These are phyloP conservation scores for Drosophila murphyi DNA, from an alignment of 1,140 invertebrate species.

Conservation along the genomic window DNA sequence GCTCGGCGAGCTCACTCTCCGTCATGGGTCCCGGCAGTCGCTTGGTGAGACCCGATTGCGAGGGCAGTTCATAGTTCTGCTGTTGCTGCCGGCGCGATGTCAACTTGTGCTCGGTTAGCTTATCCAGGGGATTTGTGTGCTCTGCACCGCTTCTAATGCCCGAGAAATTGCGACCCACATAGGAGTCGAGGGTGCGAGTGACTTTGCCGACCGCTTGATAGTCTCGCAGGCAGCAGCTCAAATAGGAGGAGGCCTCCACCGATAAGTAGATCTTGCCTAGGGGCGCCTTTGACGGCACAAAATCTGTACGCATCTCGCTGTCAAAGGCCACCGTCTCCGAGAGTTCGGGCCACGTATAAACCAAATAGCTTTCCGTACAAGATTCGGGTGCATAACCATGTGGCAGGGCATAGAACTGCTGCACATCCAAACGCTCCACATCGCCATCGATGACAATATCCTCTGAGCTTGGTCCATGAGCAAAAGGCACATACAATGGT, in stretches of 20 bases:
- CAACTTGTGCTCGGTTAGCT: conserved; percentile 65
- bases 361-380: conserved; percentile 90
- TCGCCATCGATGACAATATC: conserved; percentile 58
- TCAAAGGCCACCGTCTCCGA: conserved; percentile 95
- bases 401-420: conserved; percentile 88
- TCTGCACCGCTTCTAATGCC: conserved; percentile 64
- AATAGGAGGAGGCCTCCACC: conserved; percentile 87
- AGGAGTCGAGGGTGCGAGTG: conserved; percentile 85
- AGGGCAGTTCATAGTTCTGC: conserved; percentile 50
- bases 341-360: conserved; percentile 94
- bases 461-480: conserved; percentile 56
- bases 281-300: conserved; percentile 93
- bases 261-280: conserved; percentile 90
- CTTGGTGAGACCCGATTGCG: conserved; percentile 56
- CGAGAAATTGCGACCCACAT: conserved; percentile 86
- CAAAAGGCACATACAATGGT: conserved; percentile 72
- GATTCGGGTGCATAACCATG: conserved; percentile 94
- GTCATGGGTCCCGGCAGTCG: conserved; percentile 89
- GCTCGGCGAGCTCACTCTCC: conserved; percentile 90
- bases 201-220: conserved; percentile 86
- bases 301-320: conserved; percentile 93
- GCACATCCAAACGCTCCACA: conserved; percentile 45
- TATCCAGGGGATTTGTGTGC: conserved; percentile 60
- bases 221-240: conserved; percentile 88
- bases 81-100: background rate